A percentile compares a stretch with the other conserved stretches of the same genome.
Evolutionary conservation across 30 jellyfish, hydroid and myxozoan genomes (phyloP).

Genomic region (Aurelia aurita): DNA sequence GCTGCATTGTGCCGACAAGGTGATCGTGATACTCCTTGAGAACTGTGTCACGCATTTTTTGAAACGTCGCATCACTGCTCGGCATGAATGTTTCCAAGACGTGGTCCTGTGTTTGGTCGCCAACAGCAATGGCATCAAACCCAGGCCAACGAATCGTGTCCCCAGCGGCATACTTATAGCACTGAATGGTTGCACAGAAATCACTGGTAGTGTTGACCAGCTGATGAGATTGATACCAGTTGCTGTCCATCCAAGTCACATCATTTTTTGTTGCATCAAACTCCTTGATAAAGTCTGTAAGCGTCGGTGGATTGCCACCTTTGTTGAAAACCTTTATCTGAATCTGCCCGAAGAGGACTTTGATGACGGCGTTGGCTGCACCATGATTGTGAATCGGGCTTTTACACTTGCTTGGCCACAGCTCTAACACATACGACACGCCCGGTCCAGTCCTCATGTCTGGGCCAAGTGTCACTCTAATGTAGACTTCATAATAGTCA

Average conservation of each 20-base stretch:
- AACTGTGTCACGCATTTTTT: background rate
- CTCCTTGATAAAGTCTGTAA: background rate
- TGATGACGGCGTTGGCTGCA: conserved; percentile 36
- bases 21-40: background rate
- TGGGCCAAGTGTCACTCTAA: conserved; percentile 42
- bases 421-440: conserved; percentile 36
- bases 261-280: conserved; percentile 23
- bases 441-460: conserved; percentile 46
- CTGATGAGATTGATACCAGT: conserved; percentile 54
- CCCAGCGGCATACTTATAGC: conserved; percentile 19
- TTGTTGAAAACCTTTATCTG: conserved; percentile 15
- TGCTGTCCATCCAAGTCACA: conserved; percentile 32
- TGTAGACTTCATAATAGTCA: conserved; percentile 2
- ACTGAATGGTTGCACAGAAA: conserved; percentile 53
- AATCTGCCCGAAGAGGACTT: conserved; percentile 34
- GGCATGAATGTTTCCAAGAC: too few relatives aligned
- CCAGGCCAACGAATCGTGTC: conserved; percentile 21
- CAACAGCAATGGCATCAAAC: background rate
- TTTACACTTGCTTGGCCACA: conserved; percentile 30
- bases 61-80: background rate
- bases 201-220: conserved; percentile 21
- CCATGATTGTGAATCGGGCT: conserved; percentile 59
- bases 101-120: too few relatives aligned
- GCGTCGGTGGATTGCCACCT: conserved; percentile 11
- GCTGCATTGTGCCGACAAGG: background rate